Base-by-base conservation (phyloP, 1,140 invertebrate species). In the Rhagoletis pomonella region DNA sequence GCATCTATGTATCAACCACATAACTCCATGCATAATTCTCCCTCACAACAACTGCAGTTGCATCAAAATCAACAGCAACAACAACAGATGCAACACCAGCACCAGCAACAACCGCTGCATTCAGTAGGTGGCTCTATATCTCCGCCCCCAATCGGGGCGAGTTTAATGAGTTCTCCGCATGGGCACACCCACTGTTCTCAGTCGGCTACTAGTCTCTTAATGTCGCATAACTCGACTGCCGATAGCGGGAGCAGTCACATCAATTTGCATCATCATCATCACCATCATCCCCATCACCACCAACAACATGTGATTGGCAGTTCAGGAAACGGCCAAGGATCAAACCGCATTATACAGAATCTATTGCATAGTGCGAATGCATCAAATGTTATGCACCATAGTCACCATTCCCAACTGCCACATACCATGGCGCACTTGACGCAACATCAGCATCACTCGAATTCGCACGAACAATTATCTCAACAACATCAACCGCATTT, bases 361-460 rank as follows among this genome's bases (percentile, higher is more conserved):
- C 89, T 91, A 1, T 90, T 92, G 89, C 90, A 91, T 86, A 92
- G 91, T 88, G 69, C 50, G 6, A 87, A 73, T 14, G 19, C 59
- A 42, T 89, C 91, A 17, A 92, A 92, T 89, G 86, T 90, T 12
- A 92, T 92, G 91, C 91, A 92, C 86, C 86, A 81, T 19, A 44
- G 55, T 81, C 73, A 81, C 12, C 55, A 60, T 42, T 3, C 84
- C 7, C 84, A 59, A 42, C 29, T 92, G 62, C 88, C 90, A 4
- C 86, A 87, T 29, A 29, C 29, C 42, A 89, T 89, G 67, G n/a
- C 84, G 17, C 84, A 88, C 87, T 89, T 87, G 60, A 88, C 88
- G 19, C 89, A 89, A 4, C 89, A 90, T 4, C 89, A 89, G n/a
- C 55, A 58, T 7, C 89, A 88, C 7, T 88, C 86, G 3, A 89